A percentile compares a stretch with the other conserved stretches of the same genome.
These are phyloP conservation scores for Pollicipes pollicipes DNA, from an alignment of 1,140 invertebrate genomes.

Conservation along the genomic window DNA sequence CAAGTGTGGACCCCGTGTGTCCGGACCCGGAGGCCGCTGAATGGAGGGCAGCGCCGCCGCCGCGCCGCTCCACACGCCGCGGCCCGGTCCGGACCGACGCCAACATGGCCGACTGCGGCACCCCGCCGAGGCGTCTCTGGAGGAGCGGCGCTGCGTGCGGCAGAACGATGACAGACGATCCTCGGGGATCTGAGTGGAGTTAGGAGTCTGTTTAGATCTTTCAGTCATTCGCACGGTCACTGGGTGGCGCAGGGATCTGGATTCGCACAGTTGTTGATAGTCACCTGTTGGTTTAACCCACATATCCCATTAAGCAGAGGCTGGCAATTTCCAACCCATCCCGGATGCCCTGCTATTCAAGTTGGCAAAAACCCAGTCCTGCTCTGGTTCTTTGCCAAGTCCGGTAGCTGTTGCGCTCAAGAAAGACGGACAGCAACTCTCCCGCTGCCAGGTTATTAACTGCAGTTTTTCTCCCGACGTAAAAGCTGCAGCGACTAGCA, in stretches of 20 bases:
- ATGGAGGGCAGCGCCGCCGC: too few species aligned
- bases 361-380: neutral
- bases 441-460: neutral
- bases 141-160: neutral
- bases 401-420: neutral
- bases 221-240: too few species aligned
- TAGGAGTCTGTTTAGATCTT: too few species aligned
- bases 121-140: neutral
- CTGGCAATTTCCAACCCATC: neutral
- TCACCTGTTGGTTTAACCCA: neutral
- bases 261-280: neutral
- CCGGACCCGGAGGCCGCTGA: too few species aligned
- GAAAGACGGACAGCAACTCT: neutral
- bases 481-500: neutral
- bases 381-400: neutral
- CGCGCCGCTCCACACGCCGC: too few species aligned
- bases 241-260: too few species aligned
- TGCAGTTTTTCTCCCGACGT: neutral
- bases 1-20: too few species aligned
- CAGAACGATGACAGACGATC: too few species aligned
- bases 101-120: too few species aligned
- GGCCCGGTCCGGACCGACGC: too few species aligned
- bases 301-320: neutral
- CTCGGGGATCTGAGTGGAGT: too few species aligned
- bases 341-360: neutral